Evolutionary conservation across 2,797 vertebrate species (phyloP).

Genomic region (Falco rusticolus): DNA sequence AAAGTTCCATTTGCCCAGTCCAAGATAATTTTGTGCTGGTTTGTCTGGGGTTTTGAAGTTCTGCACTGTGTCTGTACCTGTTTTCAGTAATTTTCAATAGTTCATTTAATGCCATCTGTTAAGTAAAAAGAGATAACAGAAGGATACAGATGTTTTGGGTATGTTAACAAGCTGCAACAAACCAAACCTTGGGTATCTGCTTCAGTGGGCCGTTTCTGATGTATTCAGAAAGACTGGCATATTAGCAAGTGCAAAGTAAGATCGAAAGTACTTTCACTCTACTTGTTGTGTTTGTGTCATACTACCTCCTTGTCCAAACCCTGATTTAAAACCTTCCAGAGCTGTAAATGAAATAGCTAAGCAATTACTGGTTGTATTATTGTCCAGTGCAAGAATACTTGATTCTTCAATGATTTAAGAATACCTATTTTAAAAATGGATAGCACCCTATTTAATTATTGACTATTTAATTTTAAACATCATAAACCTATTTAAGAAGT

Average conservation of each 20-base stretch:
- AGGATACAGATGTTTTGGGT: neutral
- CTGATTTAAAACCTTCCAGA: neutral
- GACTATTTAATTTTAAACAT: neutral
- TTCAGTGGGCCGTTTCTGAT: neutral
- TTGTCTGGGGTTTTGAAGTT: neutral
- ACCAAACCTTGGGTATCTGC: neutral
- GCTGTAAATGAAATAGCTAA: neutral
- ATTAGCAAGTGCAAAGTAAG: neutral
- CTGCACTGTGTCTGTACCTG: neutral
- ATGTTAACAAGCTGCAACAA: neutral
- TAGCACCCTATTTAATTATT: neutral
- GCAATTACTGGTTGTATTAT: neutral
- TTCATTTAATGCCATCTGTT: neutral
- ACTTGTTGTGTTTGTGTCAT: neutral
- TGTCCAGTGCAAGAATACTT: neutral
- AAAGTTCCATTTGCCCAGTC: neutral
- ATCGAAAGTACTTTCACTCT: neutral
- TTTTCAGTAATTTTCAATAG: neutral
- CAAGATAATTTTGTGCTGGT: neutral
- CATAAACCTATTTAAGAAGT: neutral
- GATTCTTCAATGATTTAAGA: neutral
- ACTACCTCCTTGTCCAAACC: neutral
- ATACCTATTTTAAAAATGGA: neutral
- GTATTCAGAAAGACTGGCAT: neutral
- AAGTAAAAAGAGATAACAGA: neutral